Base-by-base conservation (phyloP, 2,888 invertebrate genomes). In the Epirrhoe alternata region DNA sequence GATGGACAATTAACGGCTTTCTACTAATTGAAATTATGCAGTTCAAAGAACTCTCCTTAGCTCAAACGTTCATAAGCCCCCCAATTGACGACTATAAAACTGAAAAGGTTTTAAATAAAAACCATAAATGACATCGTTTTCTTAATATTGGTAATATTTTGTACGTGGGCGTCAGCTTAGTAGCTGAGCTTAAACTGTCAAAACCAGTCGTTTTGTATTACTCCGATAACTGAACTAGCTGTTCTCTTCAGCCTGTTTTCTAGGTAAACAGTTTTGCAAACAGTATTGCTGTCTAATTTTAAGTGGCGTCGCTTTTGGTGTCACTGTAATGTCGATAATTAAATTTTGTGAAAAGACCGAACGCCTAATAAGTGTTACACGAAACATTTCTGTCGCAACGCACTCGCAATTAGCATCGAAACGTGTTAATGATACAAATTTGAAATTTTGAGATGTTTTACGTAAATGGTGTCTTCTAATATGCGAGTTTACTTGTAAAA, bases 301-400 rank as follows among this genome's bases (percentile, higher is more conserved):
- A 79, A 76, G 78, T 77, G 75, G 70, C 71, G 70, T 81, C 82
- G 76, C 79, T 86, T 88, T 89, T 79, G 85, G 88, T 89, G 90
- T 88, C 90, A 85, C 76, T 76, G 85, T 87, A 87, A 90, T 87
- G 85, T 78, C 73, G 91, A 90, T 93, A 93, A 93, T 92, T 91
- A 91, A 91, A 90, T 88, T 89, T 90, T 86, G 86, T 85, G 83
- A 86, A 88, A 88, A 87, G 83, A 76, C 81, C 81, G 79, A 83
- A 80, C 81, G 78, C 78, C 81, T 88, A 89, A 92, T 91, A 92
- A 87, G 88, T 87, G 85, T 86, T 86, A 89, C 91, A 92, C 88
- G 92, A 87, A 83, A 77, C 80, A 78, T 77, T 82, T 86, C 87
- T 85, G 88, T 85, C 86, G 84, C 84, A 86, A 83, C 81, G 77